Percentiles rank a stretch among this genome's conserved stretches.
Evolutionary conservation across 2,888 invertebrate species (phyloP).

Genomic region (Spatulosminthurus flaviceps): DNA sequence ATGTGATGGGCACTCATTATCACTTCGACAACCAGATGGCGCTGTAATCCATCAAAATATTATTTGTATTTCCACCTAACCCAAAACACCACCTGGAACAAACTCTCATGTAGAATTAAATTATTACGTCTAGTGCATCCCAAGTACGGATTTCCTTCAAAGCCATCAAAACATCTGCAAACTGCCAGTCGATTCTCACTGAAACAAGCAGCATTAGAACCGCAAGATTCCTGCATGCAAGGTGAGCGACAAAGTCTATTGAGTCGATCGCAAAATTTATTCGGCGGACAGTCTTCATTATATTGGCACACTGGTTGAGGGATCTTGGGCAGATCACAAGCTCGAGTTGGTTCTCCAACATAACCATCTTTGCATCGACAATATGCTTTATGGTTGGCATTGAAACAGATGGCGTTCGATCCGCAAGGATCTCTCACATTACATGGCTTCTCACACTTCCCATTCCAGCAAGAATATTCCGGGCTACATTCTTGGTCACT

Average conservation of each 20-base stretch:
- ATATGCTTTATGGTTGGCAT: constrained; percentile 77
- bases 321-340: constrained; percentile 69
- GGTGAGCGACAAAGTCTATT: constrained; percentile 86
- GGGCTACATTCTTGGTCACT: constrained; percentile 84
- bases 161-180: constrained; percentile 79
- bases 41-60: constrained; percentile 38
- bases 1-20: constrained; percentile 80
- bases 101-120: not conserved
- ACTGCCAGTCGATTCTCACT: constrained; percentile 79
- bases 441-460: constrained; percentile 75
- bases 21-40: constrained; percentile 78
- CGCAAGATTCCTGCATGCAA: constrained; percentile 80
- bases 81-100: no score
- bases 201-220: constrained; percentile 81
- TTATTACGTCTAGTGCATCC: constrained; percentile 74
- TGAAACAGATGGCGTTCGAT: constrained; percentile 78
- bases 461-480: constrained; percentile 82
- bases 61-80: not conserved
- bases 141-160: constrained; percentile 79
- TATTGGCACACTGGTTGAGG: constrained; percentile 77
- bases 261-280: constrained; percentile 82
- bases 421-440: constrained; percentile 70
- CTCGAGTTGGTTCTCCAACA: constrained; percentile 74
- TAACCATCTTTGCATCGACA: constrained; percentile 77
- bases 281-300: constrained; percentile 90